Base-by-base conservation (phyloP, 2,797 vertebrate genomes). In the Rallus crepitans region DNA sequence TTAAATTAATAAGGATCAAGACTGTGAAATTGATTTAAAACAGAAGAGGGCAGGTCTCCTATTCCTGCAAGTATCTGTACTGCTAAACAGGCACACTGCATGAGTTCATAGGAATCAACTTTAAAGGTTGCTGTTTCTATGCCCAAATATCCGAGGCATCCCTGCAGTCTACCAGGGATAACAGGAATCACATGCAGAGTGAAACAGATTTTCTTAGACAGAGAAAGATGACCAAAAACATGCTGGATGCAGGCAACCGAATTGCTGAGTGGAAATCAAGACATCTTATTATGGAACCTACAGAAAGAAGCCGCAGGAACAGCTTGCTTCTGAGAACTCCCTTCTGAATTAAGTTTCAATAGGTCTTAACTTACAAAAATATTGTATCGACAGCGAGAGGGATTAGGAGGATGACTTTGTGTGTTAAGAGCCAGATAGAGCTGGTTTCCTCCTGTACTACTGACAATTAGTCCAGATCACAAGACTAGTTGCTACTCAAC, bases 381-480 rank as follows among this genome's bases (percentile, higher is more conserved):
- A 87, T 53, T 82, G 70, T 56, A 89, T 35, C 28, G 31, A 92
- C 94, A 92, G 89, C 79, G 89, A 94, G 77, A 35, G 45, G 84
- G 84, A 94, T 93, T 73, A 95, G 71, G 73, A 53, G 73, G 47
- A 77, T 55, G 79, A 94, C 64, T 93, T 89, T 80, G 87, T 75
- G 79, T 13, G 12, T 80, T 77, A 93, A 94, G 89, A 94, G 91
- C 60, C 89, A 82, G 78, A 66, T 64, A 91, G 75, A 91, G 87
- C 78, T 92, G 60, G 35, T 78, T 91, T 93, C 71, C 68, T 93
- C 89, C 72, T 68, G 69, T 53, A 94, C 64, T 79, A 35, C 84
- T 89, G 82, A 70, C 91, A 92, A 93, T 94, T 95, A 95, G 84
- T 87, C 52, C 68, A 56, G 71, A 91, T 73, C 76, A 85, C 91